Evolutionary conservation across 2,888 invertebrate genomes (phyloP).

Genomic region (Morpho achilles): DNA sequence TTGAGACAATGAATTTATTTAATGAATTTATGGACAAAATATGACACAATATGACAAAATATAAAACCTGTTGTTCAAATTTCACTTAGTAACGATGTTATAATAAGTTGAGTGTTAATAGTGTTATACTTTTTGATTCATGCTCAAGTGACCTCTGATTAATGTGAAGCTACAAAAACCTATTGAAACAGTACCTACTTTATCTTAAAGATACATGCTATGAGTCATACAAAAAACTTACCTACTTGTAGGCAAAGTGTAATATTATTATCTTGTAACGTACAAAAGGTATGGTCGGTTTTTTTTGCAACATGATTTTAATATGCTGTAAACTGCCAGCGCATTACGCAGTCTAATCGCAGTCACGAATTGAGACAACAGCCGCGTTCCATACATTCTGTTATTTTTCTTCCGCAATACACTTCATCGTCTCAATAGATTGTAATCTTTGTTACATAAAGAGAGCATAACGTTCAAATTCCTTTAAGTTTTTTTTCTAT

Average conservation of each 20-base stretch:
- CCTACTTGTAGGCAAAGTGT: not conserved
- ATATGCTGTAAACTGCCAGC: constrained; percentile 18
- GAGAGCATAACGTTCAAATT: not conserved
- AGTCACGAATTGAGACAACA: constrained; percentile 34
- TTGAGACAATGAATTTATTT: no score
- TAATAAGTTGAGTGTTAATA: no score
- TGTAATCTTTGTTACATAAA: constrained; percentile 17
- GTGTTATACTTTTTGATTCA: no score
- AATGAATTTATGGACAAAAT: no score
- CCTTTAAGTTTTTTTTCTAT: not conserved
- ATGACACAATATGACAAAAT: no score
- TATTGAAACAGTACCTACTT: not conserved
- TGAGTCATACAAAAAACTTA: not conserved
- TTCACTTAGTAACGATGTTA: no score
- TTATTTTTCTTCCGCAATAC: constrained; percentile 27
- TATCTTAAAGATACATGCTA: not conserved
- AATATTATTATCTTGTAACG: not conserved
- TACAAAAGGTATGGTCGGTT: constrained; percentile 7
- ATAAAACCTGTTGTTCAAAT: no score
- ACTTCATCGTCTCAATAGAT: constrained; percentile 18
- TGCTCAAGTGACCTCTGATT: no score
- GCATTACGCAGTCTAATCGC: constrained; percentile 27
- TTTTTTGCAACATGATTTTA: constrained; percentile 15
- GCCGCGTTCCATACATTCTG: constrained; percentile 31
- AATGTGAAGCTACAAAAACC: no score